Percentiles rank a stretch among this genome's conserved stretches.
These are phyloP conservation scores for Sipha flava DNA, from an alignment of 1,140 invertebrate species.

Conservation along the genomic window DNA sequence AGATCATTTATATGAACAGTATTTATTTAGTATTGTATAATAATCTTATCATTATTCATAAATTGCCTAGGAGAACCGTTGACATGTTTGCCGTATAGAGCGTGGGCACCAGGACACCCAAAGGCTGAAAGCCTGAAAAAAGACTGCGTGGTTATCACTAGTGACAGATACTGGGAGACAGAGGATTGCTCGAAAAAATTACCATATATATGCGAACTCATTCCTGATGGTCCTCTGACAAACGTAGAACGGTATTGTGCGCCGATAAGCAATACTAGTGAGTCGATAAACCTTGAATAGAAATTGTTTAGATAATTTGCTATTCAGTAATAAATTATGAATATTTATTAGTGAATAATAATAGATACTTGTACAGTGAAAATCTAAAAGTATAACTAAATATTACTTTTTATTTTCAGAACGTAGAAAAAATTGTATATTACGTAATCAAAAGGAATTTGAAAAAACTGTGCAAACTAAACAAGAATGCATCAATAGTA, in stretches of 20 bases:
- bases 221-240: slow-evolving; percentile 18
- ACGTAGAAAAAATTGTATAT: slow-evolving; percentile 21
- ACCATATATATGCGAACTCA: slow-evolving; percentile 54
- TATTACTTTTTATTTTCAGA: background rate
- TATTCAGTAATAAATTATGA: no score
- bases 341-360: no score
- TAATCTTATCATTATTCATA: background rate
- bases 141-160: slow-evolving; percentile 51
- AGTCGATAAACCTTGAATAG: background rate
- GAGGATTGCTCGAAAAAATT: slow-evolving; percentile 47
- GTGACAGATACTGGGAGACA: slow-evolving; percentile 50
- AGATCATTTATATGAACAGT: no score
- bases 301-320: no score
- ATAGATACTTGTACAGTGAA: no score
- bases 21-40: no score
- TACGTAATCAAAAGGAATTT: slow-evolving; percentile 11
- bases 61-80: slow-evolving; percentile 46
- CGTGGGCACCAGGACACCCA: slow-evolving; percentile 58
- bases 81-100: slow-evolving; percentile 52
- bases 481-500: background rate
- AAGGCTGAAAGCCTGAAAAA: slow-evolving; percentile 43
- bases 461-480: background rate
- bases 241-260: background rate
- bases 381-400: no score
- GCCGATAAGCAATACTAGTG: background rate